Percentiles rank a stretch among this genome's conserved stretches.
phyloP scores from a whole-genome alignment of 2,797 vertebrate genomes.

The Bradypus variegatus region DNA sequence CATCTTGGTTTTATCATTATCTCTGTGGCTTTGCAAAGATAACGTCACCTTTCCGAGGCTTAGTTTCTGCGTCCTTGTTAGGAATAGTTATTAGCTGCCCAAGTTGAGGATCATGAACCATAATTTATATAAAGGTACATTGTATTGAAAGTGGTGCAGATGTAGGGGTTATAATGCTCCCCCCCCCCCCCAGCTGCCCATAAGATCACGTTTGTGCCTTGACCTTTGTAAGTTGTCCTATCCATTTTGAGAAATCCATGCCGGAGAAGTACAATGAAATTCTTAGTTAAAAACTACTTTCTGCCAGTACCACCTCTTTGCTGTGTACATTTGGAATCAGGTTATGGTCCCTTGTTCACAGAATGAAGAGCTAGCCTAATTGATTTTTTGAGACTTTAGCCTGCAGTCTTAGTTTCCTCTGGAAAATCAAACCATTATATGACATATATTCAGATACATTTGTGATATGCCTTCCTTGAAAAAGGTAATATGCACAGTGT shows the following conservation, averaged over 20 bases:
- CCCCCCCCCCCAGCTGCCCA: too few relatives aligned
- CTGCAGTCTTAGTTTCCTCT: neutral
- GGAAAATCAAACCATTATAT: neutral
- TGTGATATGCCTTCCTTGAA: neutral
- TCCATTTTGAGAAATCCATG: neutral
- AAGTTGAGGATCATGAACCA: neutral
- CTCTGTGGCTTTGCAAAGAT: neutral
- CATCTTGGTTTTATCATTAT: neutral
- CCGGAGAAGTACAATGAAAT: neutral
- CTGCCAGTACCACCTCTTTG: neutral
- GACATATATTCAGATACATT: neutral
- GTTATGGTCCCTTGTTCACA: neutral
- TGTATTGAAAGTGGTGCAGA: neutral
- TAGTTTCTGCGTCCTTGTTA: fast-evolving
- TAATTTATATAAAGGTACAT: fast-evolving
- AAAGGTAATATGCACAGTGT: neutral
- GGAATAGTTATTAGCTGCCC: neutral
- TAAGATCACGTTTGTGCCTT: neutral
- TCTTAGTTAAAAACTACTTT: constrained; percentile 1
- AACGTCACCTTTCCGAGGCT: neutral
- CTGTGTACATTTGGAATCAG: neutral
- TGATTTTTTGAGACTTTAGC: neutral
- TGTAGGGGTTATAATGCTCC: neutral
- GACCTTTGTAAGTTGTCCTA: neutral
- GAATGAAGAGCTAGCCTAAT: neutral